Evolutionary conservation across 2,113 vertebrate genomes (phyloP).

Genomic region (Siphamia tubifer): DNA sequence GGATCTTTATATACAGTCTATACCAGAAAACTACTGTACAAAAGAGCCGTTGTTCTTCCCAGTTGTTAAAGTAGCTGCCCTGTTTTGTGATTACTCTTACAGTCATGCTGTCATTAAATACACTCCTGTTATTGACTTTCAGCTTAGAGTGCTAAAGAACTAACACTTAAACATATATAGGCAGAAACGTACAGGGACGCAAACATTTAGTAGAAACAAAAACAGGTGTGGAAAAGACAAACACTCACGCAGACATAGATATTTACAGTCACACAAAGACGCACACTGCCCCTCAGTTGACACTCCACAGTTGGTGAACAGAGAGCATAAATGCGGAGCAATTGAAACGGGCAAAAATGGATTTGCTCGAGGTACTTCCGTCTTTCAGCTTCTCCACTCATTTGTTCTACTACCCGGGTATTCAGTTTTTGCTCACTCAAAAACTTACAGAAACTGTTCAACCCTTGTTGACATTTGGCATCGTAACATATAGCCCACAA

Average conservation of each 20-base stretch:
- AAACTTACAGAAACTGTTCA: neutral
- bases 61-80: too few species aligned
- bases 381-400: neutral
- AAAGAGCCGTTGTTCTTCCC: too few species aligned
- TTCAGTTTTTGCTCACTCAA: neutral
- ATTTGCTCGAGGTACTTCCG: neutral
- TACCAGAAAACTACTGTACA: too few species aligned
- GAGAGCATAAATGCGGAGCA: conserved; percentile 19
- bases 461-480: neutral
- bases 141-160: neutral
- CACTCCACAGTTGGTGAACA: neutral
- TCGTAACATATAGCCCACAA: neutral
- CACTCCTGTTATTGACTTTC: neutral
- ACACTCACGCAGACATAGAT: neutral
- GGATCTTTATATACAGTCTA: too few species aligned
- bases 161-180: neutral
- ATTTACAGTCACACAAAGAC: neutral
- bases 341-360: neutral
- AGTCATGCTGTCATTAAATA: neutral
- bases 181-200: neutral
- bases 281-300: neutral
- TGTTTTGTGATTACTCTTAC: too few species aligned
- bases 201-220: neutral
- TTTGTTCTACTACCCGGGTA: too few species aligned
- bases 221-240: neutral